phyloP scores from a whole-genome alignment of 1,140 invertebrate genomes.

The Lanistes nyassanus region DNA sequence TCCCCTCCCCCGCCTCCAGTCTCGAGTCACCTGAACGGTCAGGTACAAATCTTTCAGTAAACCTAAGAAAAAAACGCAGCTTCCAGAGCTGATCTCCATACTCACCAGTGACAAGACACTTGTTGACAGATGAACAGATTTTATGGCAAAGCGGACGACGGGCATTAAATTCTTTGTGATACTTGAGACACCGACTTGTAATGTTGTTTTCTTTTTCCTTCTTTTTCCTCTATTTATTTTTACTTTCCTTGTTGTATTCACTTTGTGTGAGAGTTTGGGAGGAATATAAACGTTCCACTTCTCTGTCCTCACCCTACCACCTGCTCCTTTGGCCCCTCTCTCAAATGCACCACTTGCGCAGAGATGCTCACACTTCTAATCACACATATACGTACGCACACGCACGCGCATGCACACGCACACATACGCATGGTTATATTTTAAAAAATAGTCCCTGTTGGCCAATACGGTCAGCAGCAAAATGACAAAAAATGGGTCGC shows the following conservation, averaged over 20 bases:
- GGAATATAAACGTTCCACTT: neutral
- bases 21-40: too few relatives aligned
- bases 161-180: neutral
- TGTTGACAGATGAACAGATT: neutral
- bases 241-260: neutral
- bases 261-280: neutral
- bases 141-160: neutral
- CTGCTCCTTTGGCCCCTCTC: neutral
- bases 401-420: neutral
- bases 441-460: neutral
- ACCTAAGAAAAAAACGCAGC: neutral
- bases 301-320: neutral
- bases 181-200: neutral
- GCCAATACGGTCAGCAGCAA: too few relatives aligned
- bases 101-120: neutral
- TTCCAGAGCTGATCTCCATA: neutral
- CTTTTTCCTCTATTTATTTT: neutral
- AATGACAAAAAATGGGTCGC: neutral
- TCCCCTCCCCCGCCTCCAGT: too few relatives aligned
- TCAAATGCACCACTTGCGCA: neutral
- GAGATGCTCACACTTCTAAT: neutral
- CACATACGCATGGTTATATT: conserved; percentile 5
- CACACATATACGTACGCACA: conserved; percentile 1
- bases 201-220: neutral
- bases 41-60: too few relatives aligned